A percentile compares a stretch with the other conserved stretches of the same genome.
phyloP scores from a whole-genome alignment of 2,113 vertebrate genomes.

The mouse (Mus musculus) region DNA sequence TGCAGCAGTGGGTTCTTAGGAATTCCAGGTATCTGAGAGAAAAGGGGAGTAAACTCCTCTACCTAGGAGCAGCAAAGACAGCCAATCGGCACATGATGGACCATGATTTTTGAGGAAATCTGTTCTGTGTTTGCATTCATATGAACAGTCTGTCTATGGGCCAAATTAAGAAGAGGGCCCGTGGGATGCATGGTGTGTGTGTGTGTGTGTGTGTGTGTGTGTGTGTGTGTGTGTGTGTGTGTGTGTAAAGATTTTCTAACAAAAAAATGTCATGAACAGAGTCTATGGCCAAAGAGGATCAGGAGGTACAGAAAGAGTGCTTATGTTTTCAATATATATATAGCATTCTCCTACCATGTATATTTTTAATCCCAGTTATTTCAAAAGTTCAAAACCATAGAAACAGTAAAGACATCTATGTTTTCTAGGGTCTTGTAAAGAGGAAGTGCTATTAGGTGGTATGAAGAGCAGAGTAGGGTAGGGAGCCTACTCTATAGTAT shows the following conservation, averaged over 20 bases:
- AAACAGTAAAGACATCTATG: background rate
- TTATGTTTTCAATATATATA: background rate
- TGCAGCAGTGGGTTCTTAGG: background rate
- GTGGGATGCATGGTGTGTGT: no score
- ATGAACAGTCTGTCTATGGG: background rate
- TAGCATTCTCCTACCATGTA: background rate
- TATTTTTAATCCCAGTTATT: background rate
- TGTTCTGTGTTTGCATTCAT: background rate
- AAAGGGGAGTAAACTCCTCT: background rate
- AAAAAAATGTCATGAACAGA: background rate
- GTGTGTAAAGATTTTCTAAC: slow-evolving; percentile 18
- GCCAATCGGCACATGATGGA: background rate
- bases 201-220: background rate
- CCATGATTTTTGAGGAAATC: background rate
- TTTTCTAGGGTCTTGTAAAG: background rate
- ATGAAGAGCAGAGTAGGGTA: background rate
- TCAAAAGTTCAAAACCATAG: background rate
- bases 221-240: background rate
- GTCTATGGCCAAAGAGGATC: background rate
- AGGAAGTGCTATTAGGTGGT: background rate
- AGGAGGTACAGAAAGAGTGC: background rate
- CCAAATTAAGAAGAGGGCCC: background rate
- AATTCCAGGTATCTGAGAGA: background rate
- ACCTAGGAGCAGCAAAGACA: background rate
- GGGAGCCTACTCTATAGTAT: background rate